Evolutionary conservation across 2,113 vertebrate genomes (phyloP), one percentile per base, ranked within the genome.

Genomic region (Rhinichthys klamathensis): DNA sequence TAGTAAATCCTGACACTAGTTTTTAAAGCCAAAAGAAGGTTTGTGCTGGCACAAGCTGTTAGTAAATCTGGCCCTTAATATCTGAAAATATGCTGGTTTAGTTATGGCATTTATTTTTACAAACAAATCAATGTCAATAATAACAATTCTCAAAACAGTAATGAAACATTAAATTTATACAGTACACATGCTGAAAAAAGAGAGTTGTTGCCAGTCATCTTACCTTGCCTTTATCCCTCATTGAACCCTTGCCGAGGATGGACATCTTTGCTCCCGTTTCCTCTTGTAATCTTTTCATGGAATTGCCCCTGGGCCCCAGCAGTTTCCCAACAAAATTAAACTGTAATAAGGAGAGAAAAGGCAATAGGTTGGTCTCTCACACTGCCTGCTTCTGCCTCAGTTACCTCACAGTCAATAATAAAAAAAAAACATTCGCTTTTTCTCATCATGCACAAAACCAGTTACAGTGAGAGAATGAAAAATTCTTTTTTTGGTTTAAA

Each of bases 271-370:
- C 98, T 88, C 98, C 97, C 23, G 98, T 99, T 94, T 99, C 98
- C 92, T 99, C 98, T 92, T 99, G 98, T 94, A 99, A 95, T 91
- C 98, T 96, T 93, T 99, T 99, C 96, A 99, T 96, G 87, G 98
- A 99, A 92, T 99, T 99, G 93, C 98, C 98, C 95, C 98, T 95
- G 87, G 98, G 98, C 92, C 98, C 98, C 88, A 99, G 96, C 91
- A 99, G 96, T 92, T 99, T 99, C 81, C 98, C 98, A 90, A 99
- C 97, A 94, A 99, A 99, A 96, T 99, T 99, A 95, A 99, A 99
- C 98, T 99, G 92, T 88, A 92, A 92, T 83, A 92, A 90, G 76
- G 86, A 91, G 77, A 89, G 83, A 90, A 88, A 88, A 88, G 69
- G 76, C 75, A 88, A 87, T 84, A 85, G 2, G 81, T 90, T 58